Evolutionary conservation across 2,113 vertebrate genomes (phyloP), one percentile per base, ranked within the genome.

Genomic region (Tachysurus vachellii): DNA sequence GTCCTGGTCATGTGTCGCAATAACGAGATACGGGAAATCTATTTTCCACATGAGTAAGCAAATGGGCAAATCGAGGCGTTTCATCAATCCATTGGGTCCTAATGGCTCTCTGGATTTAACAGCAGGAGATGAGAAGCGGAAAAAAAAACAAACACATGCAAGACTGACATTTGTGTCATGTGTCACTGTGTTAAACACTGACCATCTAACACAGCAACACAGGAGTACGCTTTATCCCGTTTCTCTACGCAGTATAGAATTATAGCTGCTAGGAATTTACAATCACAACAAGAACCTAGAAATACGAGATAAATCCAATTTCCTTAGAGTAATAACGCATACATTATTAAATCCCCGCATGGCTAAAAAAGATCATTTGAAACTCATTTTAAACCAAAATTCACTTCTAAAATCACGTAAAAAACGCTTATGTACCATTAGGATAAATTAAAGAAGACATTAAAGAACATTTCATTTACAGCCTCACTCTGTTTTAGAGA

Each of bases 41-140:
- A 87, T 83, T 87, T 87, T 83, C 86, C 71, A 16, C 86, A 83
- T 54, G 86, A 83, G 81, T 83, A 87, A 83, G 59, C 81, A 87
- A 87, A 83, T 44, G 73, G 81, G 21, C 28, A 83, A 83, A 87
- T 77, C 56, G 28, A 71, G 85, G 77, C 64, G 19, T 73, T 81
- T 87, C 61, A 83, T 83, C 86, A 83, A 77, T 66, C 71, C 80
- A 28, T 64, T 83, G 81, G 57, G 80, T 87, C 59, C 81, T 77
- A 83, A 83, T 83, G 47, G 86, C 80, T 21, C 79, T 61, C 68
- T 50, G 70, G 64, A 77, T 54, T 64, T 54, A 83, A 70, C 80
- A 66, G 86, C 66, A 76, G 86, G 80, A 83, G 80, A 87, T 54
- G 80, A 61, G 68, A 12, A 64, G 71, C 9, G 31, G 79, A 59